These are phyloP conservation scores for Cyclophora punctaria DNA, from an alignment of 2,888 invertebrate genomes.

Conservation along the genomic window DNA sequence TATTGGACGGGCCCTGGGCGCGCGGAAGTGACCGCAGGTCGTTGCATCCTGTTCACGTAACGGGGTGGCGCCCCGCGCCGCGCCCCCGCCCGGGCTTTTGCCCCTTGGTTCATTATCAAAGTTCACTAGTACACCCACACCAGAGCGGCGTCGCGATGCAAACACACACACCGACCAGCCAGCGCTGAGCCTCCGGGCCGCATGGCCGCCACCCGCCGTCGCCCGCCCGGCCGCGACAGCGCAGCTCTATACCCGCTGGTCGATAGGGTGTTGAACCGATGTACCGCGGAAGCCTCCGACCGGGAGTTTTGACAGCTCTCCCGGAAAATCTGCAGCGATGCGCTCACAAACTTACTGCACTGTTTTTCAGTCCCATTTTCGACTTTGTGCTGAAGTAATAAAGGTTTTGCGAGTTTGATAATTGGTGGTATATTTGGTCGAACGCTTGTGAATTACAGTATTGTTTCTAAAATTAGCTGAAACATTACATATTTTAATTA, in stretches of 20 bases:
- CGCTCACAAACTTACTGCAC: conserved; percentile 28
- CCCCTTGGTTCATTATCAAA: conserved; percentile 71
- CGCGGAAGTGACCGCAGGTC: conserved; percentile 48
- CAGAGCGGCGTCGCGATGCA: conserved; percentile 6
- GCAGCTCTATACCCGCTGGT: conserved; percentile 40
- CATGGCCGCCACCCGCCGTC: conserved; percentile 12
- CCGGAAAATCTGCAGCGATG: conserved; percentile 60
- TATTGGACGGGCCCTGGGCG: conserved; percentile 18
- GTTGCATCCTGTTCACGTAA: conserved; percentile 48
- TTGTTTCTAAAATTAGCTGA: neutral
- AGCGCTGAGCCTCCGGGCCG: conserved; percentile 32
- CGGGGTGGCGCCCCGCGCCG: conserved; percentile 30
- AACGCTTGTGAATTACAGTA: neutral
- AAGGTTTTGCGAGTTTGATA: conserved; percentile 3
- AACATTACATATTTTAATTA: neutral
- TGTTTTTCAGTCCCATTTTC: conserved; percentile 20
- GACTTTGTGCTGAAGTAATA: conserved; percentile 22
- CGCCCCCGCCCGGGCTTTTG: conserved; percentile 47
- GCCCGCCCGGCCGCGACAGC: conserved; percentile 17
- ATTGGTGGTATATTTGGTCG: neutral
- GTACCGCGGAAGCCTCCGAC: conserved; percentile 48
- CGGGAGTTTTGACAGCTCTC: conserved; percentile 56
- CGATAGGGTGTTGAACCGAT: conserved; percentile 45
- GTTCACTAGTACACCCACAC: conserved; percentile 70
- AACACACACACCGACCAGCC: conserved; percentile 16